Conservation (phyloP, 2,113 vertebrate genomes). For the Rhinoderma darwinii region DNA sequence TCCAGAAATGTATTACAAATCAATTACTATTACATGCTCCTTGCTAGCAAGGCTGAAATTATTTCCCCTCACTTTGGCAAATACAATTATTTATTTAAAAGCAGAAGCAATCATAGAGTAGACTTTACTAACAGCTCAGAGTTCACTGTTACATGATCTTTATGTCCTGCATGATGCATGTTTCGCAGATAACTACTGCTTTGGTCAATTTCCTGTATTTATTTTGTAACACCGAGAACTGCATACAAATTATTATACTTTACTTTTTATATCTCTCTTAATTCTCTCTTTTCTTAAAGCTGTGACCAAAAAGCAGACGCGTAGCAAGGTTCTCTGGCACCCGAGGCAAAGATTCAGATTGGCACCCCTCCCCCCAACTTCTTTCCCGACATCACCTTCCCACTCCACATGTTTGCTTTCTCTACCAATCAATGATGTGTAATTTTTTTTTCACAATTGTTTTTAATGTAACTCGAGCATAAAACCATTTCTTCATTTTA, state of each 20-base stretch:
- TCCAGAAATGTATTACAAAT: constrained; percentile 38
- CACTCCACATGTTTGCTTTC: too few relatives aligned
- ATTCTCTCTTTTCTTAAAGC: too few relatives aligned
- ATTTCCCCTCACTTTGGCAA: constrained; percentile 10
- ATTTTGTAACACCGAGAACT: constrained; percentile 1
- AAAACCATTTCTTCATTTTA: too few relatives aligned
- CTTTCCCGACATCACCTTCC: too few relatives aligned
- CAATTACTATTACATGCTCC: constrained; percentile 14
- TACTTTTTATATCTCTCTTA: neutral
- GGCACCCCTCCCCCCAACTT: too few relatives aligned
- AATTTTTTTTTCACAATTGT: too few relatives aligned
- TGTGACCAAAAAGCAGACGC: neutral
- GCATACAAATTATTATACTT: constrained; percentile 2
- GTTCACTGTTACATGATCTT: constrained; percentile 31
- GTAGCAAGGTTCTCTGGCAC: too few relatives aligned
- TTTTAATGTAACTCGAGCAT: too few relatives aligned
- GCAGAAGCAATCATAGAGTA: neutral
- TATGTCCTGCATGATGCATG: constrained; percentile 3
- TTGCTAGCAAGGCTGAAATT: constrained; percentile 21
- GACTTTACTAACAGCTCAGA: neutral
- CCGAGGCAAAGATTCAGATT: too few relatives aligned
- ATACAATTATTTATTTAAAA: constrained; percentile 48
- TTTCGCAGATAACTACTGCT: constrained; percentile 16
- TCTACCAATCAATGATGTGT: too few relatives aligned
- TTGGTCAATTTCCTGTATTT: constrained; percentile 28